phyloP scores from a whole-genome alignment of 1,140 invertebrate species.

The Camponotus vicinus region DNA sequence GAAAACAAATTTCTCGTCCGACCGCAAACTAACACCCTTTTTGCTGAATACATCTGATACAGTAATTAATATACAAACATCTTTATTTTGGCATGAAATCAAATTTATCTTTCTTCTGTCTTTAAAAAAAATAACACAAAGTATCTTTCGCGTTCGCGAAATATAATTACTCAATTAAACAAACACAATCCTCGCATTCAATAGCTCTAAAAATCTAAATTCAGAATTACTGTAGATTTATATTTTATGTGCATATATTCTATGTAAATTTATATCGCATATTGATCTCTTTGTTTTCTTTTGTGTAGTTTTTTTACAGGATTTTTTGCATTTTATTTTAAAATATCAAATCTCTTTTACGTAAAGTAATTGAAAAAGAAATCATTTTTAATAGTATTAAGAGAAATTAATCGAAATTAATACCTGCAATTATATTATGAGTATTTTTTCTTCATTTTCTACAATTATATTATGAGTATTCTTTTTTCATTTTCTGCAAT shows the following conservation, averaged over 20 bases:
- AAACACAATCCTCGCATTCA: too few relatives aligned
- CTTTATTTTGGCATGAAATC: neutral
- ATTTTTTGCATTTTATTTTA: too few relatives aligned
- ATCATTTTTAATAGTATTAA: neutral
- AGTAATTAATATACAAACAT: neutral
- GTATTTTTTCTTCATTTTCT: neutral
- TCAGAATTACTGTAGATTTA: too few relatives aligned
- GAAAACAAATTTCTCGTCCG: neutral
- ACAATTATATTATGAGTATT: neutral
- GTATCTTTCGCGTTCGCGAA: neutral
- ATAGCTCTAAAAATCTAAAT: too few relatives aligned
- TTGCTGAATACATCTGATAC: neutral
- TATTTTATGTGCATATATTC: too few relatives aligned
- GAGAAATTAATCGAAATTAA: neutral
- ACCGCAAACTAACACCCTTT: neutral
- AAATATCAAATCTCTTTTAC: neutral
- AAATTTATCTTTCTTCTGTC: neutral
- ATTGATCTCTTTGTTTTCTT: too few relatives aligned
- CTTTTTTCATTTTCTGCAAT: neutral
- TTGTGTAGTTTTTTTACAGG: too few relatives aligned
- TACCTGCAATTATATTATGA: neutral
- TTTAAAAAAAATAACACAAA: neutral
- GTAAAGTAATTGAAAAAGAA: conserved; percentile 3
- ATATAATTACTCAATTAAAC: too few relatives aligned
- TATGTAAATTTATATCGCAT: too few relatives aligned